These are phyloP conservation scores for Chaetodon trifascialis DNA, from an alignment of 2,113 vertebrate species.

Conservation along the genomic window DNA sequence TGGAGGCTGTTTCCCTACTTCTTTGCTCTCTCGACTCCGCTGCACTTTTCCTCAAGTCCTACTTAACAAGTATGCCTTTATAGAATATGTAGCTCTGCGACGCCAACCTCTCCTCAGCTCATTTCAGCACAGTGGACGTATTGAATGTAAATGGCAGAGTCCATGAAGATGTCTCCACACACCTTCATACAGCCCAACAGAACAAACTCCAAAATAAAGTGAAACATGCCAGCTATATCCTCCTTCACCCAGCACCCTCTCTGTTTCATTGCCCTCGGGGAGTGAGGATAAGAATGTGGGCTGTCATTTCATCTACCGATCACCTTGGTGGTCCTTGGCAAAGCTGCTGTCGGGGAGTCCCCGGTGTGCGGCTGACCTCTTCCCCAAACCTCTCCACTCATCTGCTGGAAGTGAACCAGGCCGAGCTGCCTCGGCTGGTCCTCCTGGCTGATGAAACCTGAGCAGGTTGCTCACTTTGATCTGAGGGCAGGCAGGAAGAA, in stretches of 20 bases:
- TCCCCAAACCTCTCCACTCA: constrained; percentile 67
- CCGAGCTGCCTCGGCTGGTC: constrained; percentile 50
- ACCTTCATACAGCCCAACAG: constrained; percentile 33
- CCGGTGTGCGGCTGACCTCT: constrained; percentile 74
- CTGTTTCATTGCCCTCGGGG: constrained; percentile 45
- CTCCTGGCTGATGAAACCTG: constrained; percentile 72
- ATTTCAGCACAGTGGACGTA: constrained; percentile 55
- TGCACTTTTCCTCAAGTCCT: constrained; percentile 38
- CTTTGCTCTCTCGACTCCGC: constrained; percentile 38
- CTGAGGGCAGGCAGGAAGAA: constrained; percentile 66
- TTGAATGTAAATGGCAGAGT: constrained; percentile 57
- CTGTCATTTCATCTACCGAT: constrained; percentile 67
- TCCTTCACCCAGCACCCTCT: constrained; percentile 31
- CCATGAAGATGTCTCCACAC: constrained; percentile 56
- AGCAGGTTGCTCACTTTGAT: constrained; percentile 70
- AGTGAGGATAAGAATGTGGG: constrained; percentile 55
- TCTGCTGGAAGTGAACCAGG: constrained; percentile 73
- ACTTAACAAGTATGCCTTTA: constrained; percentile 73
- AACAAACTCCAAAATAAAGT: constrained; percentile 43
- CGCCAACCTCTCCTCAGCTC: constrained; percentile 37
- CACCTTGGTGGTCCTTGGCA: constrained; percentile 79
- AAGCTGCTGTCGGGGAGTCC: constrained; percentile 66
- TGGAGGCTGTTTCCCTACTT: constrained; percentile 63
- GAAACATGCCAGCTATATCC: constrained; percentile 29
- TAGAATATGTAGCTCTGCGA: constrained; percentile 34